Conservation (phyloP, 1,140 invertebrate species). For the Drosophila oshimai region DNA sequence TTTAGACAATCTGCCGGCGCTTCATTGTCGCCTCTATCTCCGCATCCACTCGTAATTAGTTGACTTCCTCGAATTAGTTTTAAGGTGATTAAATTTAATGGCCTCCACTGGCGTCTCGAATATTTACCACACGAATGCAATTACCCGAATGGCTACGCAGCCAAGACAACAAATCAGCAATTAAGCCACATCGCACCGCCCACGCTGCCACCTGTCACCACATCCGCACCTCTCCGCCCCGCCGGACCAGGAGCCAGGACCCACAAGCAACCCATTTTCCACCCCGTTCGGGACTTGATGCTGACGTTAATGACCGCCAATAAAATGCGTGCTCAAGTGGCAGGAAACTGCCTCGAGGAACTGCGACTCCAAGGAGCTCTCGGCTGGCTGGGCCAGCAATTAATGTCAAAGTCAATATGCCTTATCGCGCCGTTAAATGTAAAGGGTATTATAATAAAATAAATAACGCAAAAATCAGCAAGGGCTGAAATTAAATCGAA, state of each 20-base stretch:
- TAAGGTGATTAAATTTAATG: constrained; percentile 53
- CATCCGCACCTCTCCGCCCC: constrained; percentile 16
- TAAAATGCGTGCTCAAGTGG: constrained; percentile 78
- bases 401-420: constrained; percentile 80
- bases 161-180: constrained; percentile 56
- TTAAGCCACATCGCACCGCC: constrained; percentile 37
- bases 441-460: constrained; percentile 81
- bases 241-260: not conserved
- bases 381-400: constrained; percentile 41
- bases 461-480: constrained; percentile 79
- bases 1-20: constrained; percentile 8
- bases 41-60: constrained; percentile 1
- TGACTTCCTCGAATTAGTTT: constrained; percentile 48
- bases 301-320: constrained; percentile 78
- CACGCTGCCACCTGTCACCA: constrained; percentile 37
- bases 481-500: constrained; percentile 77
- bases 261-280: not conserved
- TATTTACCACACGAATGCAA: constrained; percentile 57
- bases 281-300: constrained; percentile 27
- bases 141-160: constrained; percentile 42
- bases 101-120: constrained; percentile 44
- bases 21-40: not conserved
- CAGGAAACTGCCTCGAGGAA: constrained; percentile 48
- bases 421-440: constrained; percentile 77
- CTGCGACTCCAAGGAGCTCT: constrained; percentile 14